Evolutionary conservation across 2,888 invertebrate genomes (phyloP).

Genomic region (Chaitophorus viminalis): DNA sequence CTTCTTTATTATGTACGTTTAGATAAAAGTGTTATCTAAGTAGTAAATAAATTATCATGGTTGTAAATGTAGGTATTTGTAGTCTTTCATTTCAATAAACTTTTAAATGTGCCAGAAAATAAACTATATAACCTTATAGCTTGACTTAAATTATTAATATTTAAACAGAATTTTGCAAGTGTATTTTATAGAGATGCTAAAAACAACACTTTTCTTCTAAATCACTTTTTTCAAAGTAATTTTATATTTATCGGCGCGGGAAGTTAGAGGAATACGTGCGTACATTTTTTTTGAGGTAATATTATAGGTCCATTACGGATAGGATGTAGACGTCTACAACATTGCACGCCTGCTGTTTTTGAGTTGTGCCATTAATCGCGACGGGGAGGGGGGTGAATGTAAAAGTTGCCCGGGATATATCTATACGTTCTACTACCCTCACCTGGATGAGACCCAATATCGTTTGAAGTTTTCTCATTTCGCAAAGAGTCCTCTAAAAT

Average conservation of each 20-base stretch:
- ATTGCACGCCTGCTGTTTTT: slow-evolving; percentile 57
- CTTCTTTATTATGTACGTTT: background rate
- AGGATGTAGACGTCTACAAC: slow-evolving; percentile 38
- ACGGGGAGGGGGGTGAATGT: slow-evolving; percentile 18
- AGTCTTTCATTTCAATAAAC: background rate
- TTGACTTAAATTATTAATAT: slow-evolving; percentile 37
- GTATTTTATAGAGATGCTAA: slow-evolving; percentile 38
- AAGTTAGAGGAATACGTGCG: slow-evolving; percentile 22
- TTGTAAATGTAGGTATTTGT: background rate
- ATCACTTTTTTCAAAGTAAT: slow-evolving; percentile 43
- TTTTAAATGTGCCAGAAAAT: background rate
- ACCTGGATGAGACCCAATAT: slow-evolving; percentile 55
- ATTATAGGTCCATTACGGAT: slow-evolving; percentile 36
- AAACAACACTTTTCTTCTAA: slow-evolving; percentile 35
- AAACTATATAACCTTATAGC: background rate
- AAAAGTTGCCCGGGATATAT: slow-evolving; percentile 42
- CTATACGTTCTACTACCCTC: slow-evolving; percentile 5
- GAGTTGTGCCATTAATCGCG: slow-evolving; percentile 54
- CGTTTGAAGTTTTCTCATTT: slow-evolving; percentile 62
- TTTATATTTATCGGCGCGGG: slow-evolving; percentile 48
- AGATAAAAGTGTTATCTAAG: background rate
- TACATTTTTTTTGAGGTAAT: slow-evolving; percentile 6
- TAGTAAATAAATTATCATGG: background rate
- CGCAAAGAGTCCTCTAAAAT: slow-evolving; percentile 53
- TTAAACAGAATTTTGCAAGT: slow-evolving; percentile 23